Conservation (phyloP, 2,888 invertebrate species). For the Dexiosoma caninum region DNA sequence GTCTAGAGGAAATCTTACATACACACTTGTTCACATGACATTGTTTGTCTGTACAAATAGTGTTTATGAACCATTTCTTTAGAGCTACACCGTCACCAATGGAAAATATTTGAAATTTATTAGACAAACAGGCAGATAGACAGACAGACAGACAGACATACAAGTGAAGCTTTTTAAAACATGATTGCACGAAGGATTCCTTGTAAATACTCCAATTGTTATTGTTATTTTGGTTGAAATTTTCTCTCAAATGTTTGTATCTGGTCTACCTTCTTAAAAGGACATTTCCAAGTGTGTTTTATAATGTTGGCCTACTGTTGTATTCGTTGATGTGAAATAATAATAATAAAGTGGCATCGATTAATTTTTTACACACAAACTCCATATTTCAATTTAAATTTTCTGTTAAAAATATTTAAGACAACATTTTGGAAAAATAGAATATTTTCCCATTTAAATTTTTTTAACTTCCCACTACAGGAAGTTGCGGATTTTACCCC, state of each 20-base stretch:
- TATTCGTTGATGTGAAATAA: too few relatives aligned
- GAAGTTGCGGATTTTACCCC: too few relatives aligned
- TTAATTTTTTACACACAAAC: too few relatives aligned
- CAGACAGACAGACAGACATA: neutral
- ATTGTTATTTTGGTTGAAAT: neutral
- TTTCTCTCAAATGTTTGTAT: neutral
- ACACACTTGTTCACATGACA: conserved; percentile 52
- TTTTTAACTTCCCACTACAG: too few relatives aligned
- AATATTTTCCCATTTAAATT: too few relatives aligned
- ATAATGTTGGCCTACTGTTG: neutral
- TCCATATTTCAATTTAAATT: too few relatives aligned
- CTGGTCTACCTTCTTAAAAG: neutral
- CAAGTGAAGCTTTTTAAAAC: neutral
- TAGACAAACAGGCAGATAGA: neutral
- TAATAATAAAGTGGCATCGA: too few relatives aligned
- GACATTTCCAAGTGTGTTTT: neutral
- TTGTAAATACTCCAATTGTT: neutral
- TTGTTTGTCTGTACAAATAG: neutral
- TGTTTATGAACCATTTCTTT: conserved; percentile 37
- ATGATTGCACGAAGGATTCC: neutral
- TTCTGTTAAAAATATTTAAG: too few relatives aligned
- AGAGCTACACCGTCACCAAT: conserved; percentile 19
- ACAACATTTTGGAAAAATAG: too few relatives aligned
- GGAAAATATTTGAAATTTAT: conserved; percentile 26
- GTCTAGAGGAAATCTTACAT: conserved; percentile 63